These are phyloP conservation scores for Cephus spinipes DNA, from an alignment of 2,888 invertebrate species.

Conservation along the genomic window DNA sequence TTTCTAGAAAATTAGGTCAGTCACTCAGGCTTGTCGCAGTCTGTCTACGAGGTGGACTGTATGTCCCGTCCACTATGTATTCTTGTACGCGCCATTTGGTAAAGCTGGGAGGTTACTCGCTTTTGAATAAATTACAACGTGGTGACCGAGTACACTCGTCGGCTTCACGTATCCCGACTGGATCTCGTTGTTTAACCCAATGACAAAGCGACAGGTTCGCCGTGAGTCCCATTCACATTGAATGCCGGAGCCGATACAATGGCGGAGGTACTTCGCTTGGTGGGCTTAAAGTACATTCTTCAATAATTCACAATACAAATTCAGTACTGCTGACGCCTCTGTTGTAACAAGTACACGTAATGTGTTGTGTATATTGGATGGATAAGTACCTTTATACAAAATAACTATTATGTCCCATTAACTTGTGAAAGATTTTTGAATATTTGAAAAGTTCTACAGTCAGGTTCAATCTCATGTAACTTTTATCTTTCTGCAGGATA, in stretches of 20 bases:
- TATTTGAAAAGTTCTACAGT: background rate
- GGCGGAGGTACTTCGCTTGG: conserved; percentile 24
- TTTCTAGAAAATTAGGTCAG: background rate
- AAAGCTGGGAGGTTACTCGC: background rate
- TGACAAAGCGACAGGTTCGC: conserved; percentile 58
- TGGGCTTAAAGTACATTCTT: conserved; percentile 49
- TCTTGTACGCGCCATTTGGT: background rate
- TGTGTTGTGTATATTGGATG: background rate
- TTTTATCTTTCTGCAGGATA: background rate
- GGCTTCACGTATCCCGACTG: conserved; percentile 11
- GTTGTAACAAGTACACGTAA: background rate
- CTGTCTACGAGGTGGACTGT: background rate
- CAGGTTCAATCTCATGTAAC: background rate
- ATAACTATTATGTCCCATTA: background rate
- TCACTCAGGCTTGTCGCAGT: background rate
- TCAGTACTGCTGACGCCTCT: conserved; percentile 20
- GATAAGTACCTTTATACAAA: background rate
- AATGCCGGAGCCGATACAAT: conserved; percentile 43
- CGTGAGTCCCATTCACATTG: conserved; percentile 39
- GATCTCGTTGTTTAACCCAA: conserved; percentile 58
- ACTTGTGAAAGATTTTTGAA: background rate
- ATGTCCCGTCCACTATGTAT: background rate
- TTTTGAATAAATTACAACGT: conserved; percentile 4
- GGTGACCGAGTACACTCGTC: conserved; percentile 24
- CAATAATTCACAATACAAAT: conserved; percentile 55